Base-by-base conservation (phyloP, 2,113 vertebrate species). In the Prunella himalayana region DNA sequence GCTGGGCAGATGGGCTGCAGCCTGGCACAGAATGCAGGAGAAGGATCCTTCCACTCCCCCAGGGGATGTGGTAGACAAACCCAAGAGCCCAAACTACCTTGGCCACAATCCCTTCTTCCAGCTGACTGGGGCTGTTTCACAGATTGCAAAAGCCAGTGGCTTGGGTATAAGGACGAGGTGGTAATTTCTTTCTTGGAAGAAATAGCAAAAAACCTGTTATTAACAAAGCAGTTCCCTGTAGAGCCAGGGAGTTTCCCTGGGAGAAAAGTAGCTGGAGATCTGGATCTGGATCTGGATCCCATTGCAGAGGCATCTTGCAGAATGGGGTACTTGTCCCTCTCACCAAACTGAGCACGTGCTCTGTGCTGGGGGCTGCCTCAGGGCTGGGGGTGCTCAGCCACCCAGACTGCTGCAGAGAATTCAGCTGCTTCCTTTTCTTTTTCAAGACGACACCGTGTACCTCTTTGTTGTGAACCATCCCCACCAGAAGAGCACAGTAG, bases 381-480 rank as follows among this genome's bases (percentile, higher is more conserved):
- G 81, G 41, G 45, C 82, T 50, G 33, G 15, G 15, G 25, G 20
- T 68, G 69, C 44, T 79, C 61, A 64, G 68, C 27, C 44, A 23
- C 1, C 9, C 33, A 42, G 21, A 18, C 44, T 35, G 11, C n/a
- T 35, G 33, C 66, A 76, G 49, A 63, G 19, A 81, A 45, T 68
- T 88, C 56, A 88, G 14, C 75, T 57, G 19, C 86, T 92, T 53
- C n/a, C 3, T 0, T 95, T 85, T 69, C 10, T 65, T 60, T 92
- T 82, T 75, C 82, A 97, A 99, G 99, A 99, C 33, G 94, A 98
- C 57, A 92, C 97, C 1, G 95, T 99, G 45, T 99, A 99, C 94
- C 98, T 99, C 57, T 99, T 99, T 78, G 98, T 99, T 76, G 99
- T 99, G 83, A 99, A 98, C 97, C 99, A 99, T 88, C 99, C 99